Percentiles rank a stretch among this genome's conserved stretches.
Evolutionary conservation across 2,797 vertebrate genomes (phyloP).

Genomic region (Pangasius djambal): DNA sequence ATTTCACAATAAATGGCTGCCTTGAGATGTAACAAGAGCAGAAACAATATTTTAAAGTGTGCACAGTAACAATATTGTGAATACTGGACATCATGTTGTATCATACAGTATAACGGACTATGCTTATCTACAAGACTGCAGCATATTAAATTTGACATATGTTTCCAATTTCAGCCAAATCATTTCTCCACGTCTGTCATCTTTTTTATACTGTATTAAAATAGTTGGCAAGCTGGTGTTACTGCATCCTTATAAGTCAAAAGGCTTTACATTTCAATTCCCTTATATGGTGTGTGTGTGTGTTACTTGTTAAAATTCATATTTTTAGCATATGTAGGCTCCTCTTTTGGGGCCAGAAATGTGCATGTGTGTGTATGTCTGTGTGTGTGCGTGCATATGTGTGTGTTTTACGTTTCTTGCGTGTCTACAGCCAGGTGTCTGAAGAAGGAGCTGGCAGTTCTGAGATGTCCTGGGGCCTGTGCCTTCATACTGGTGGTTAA

Average conservation of each 20-base stretch:
- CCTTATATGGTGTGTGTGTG: neutral
- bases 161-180: neutral
- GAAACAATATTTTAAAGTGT: neutral
- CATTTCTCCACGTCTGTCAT: neutral
- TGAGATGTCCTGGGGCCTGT: slow-evolving; percentile 58
- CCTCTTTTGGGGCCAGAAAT: neutral
- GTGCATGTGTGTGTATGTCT: slow-evolving; percentile 35
- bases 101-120: neutral
- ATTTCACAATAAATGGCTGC: neutral
- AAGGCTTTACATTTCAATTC: slow-evolving; percentile 13
- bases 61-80: neutral
- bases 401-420: slow-evolving; percentile 26
- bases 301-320: neutral
- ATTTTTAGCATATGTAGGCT: neutral
- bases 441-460: slow-evolving; percentile 64
- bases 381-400: slow-evolving; percentile 12
- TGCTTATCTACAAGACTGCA: neutral
- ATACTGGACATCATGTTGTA: slow-evolving; percentile 5
- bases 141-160: neutral
- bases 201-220: slow-evolving; percentile 12
- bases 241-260: neutral
- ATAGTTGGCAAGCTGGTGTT: slow-evolving; percentile 4
- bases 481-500: slow-evolving; percentile 25
- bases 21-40: neutral
- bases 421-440: slow-evolving; percentile 38